Evolutionary conservation across 2,797 vertebrate genomes (phyloP).

Genomic region (Chiloscyllium punctatum): DNA sequence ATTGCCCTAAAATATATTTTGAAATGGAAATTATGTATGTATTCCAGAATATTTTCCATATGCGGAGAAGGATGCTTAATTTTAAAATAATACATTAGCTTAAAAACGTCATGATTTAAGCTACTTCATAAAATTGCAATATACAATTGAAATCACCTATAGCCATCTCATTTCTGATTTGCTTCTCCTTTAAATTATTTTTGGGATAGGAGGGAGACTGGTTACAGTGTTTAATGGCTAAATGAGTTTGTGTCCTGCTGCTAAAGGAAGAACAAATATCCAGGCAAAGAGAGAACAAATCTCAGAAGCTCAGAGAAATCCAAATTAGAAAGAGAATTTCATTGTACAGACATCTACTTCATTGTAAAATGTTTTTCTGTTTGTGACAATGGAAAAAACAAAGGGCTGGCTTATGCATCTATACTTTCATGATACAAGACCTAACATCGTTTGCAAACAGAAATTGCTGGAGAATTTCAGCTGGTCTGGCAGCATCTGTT

Average conservation of each 20-base stretch:
- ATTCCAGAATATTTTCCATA: neutral
- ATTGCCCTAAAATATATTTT: neutral
- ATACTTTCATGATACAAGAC: neutral
- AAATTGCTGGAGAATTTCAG: no score
- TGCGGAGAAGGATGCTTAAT: neutral
- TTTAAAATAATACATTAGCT: neutral
- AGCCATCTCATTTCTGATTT: neutral
- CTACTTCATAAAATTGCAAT: neutral
- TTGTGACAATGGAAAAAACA: neutral
- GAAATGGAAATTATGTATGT: neutral
- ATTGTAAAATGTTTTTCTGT: neutral
- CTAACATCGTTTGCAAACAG: neutral
- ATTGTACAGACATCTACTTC: neutral
- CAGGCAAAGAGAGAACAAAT: neutral
- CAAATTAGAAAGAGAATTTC: neutral
- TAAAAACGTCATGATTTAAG: neutral
- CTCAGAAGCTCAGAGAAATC: neutral
- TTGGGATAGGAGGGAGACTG: neutral
- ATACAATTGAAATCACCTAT: neutral
- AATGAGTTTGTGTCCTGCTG: constrained; percentile 11
- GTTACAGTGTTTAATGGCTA: neutral
- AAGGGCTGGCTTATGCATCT: no score
- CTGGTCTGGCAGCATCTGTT: no score
- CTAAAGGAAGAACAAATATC: neutral
- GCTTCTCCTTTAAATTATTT: neutral